A percentile compares a stretch with the other conserved stretches of the same genome.
These are phyloP conservation scores for Pygoscelis antarcticus DNA, from an alignment of 2,113 vertebrate genomes.

Conservation along the genomic window DNA sequence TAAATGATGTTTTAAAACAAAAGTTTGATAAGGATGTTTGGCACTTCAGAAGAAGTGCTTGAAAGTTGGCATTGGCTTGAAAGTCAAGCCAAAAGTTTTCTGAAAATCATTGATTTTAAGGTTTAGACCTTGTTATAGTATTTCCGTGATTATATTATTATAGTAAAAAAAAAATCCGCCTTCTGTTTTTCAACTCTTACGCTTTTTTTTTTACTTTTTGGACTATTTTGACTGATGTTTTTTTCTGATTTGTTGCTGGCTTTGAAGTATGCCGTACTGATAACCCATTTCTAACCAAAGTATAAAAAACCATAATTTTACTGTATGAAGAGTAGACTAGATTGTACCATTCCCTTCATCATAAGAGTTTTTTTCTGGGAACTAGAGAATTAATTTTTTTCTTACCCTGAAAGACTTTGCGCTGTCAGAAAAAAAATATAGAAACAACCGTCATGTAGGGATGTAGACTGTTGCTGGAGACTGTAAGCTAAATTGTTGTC, in stretches of 20 bases:
- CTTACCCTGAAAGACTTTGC: background rate
- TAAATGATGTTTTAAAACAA: background rate
- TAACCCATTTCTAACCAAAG: background rate
- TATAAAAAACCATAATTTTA: background rate
- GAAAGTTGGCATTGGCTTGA: background rate
- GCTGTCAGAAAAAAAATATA: background rate
- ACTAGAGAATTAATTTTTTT: background rate
- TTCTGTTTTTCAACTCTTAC: background rate
- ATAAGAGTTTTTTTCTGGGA: background rate
- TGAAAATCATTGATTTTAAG: background rate
- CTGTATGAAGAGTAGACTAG: background rate
- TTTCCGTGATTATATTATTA: background rate
- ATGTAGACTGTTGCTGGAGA: background rate
- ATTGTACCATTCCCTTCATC: background rate
- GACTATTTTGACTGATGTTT: fast-evolving
- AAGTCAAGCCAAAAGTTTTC: background rate
- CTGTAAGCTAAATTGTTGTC: background rate
- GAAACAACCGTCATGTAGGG: background rate
- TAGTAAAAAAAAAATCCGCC: background rate
- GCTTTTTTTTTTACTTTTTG: background rate
- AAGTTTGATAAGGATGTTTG: background rate
- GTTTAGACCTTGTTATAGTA: background rate
- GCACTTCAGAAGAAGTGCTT: background rate
- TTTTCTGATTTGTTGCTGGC: background rate
- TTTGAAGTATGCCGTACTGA: background rate